Conservation (phyloP, 2,113 vertebrate genomes). For the Daphoenositta chrysoptera region DNA sequence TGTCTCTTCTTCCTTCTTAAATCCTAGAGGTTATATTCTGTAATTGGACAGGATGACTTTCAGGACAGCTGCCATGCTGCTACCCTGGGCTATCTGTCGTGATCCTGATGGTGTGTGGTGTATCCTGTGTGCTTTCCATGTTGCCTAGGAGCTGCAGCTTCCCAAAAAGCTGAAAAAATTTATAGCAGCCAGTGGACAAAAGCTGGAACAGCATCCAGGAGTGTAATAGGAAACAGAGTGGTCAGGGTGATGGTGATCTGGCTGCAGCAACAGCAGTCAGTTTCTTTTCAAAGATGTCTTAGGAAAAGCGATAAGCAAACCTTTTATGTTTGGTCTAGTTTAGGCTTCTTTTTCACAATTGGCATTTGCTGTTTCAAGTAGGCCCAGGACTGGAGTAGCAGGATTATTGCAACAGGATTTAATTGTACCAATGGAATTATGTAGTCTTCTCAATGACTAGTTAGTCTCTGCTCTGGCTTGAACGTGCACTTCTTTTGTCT, state of each 20-base stretch:
- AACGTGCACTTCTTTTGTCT: not conserved
- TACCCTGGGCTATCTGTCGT: fast-evolving
- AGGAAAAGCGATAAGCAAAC: not conserved
- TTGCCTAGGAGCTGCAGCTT: not conserved
- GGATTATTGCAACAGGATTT: not conserved
- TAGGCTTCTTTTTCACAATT: not conserved
- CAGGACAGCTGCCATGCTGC: not conserved
- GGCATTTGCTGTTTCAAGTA: not conserved
- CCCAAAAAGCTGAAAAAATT: not conserved
- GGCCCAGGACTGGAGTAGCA: not conserved
- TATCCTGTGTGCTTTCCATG: not conserved
- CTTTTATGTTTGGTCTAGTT: not conserved
- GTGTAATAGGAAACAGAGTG: not conserved
- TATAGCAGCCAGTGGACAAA: not conserved
- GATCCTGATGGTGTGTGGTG: no score
- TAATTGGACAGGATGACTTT: not conserved
- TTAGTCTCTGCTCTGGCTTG: not conserved
- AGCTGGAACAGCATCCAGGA: not conserved
- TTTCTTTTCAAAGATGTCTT: not conserved
- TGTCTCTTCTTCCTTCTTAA: not conserved
- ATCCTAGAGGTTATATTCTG: not conserved
- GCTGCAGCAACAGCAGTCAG: not conserved
- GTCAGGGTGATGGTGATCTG: not conserved
- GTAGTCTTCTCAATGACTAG: not conserved
- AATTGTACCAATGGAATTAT: not conserved